Evolutionary conservation across 1,140 invertebrate species (phyloP), one percentile per base, ranked within the genome.

Genomic region (Atta texana): DNA sequence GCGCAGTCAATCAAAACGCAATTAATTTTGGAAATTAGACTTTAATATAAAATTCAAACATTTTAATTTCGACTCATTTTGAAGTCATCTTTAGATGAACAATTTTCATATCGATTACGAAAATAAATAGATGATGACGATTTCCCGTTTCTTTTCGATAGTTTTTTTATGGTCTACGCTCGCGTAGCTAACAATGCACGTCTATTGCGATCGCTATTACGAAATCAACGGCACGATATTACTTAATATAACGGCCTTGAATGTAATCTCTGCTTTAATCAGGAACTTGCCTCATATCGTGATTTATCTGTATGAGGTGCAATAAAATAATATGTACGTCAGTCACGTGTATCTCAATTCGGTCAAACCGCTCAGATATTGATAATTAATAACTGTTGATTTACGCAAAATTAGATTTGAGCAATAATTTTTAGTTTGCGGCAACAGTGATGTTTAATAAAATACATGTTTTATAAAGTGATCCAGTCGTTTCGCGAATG

Each of bases 201-300:
- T 72, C 18, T 16, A 49, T 82, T 82, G 59, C 69, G 51, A 75
- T 74, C 80, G 80, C 55, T 61, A 59, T 84, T 84, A 84, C 55
- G 28, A 84, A 31, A 84, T 71, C 66, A 63, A 49, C 69, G 69
- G 18, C 39, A 21, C 24, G 28, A 28, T 84, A 84, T 84, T 84
- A 84, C 69, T 84, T 84, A 74, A 84, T 75, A 63, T 21, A 24
- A 31, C 69, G 28, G 28, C 80, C 80, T 84, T 75, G 80, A 61
- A 24, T 39, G 69, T 74, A 75, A 61, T 74, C 77, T 71, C 55
- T 59, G 69, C 69, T 75, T 28, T 84, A 75, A 84, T 74, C 68
- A 49, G 68, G 53, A 49, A 82, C 39, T 71, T 75, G 55, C 39
- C 39, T 82, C 69, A 39, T 74, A 74, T 61, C 80, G 39, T n/a